Conservation (phyloP, 2,113 vertebrate genomes). For the Mastomys natalensis region DNA sequence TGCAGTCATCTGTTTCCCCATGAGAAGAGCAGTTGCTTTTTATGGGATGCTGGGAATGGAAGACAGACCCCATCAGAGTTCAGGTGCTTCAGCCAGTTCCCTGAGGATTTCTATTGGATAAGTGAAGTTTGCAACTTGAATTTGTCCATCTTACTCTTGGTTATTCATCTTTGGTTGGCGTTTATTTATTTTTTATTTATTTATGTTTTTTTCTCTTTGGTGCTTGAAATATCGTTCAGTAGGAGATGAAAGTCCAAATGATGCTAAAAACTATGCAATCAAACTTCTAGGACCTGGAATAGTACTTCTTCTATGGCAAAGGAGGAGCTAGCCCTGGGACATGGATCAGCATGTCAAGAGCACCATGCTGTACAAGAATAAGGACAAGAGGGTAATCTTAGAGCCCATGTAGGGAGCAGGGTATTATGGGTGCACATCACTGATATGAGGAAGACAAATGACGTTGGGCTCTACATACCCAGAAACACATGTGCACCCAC, state of each 20-base stretch:
- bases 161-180: neutral
- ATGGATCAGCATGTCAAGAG: neutral
- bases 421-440: neutral
- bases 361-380: neutral
- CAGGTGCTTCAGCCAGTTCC: neutral
- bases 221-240: constrained; percentile 15
- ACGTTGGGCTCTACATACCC: neutral
- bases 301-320: neutral
- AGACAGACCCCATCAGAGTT: neutral
- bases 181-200: neutral
- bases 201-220: constrained; percentile 21
- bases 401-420: neutral
- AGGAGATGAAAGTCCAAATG: neutral
- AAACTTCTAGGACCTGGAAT: neutral
- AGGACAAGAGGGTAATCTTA: neutral
- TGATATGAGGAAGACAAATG: neutral
- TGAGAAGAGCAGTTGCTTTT: neutral
- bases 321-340: neutral
- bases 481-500: neutral
- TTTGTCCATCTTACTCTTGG: neutral
- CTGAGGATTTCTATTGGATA: neutral
- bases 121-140: neutral
- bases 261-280: neutral
- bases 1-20: neutral
- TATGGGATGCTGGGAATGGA: neutral